Percentiles rank a stretch among this genome's conserved stretches.
These are phyloP conservation scores for Drosophila asahinai DNA, from an alignment of 1,140 invertebrate genomes.

Conservation along the genomic window DNA sequence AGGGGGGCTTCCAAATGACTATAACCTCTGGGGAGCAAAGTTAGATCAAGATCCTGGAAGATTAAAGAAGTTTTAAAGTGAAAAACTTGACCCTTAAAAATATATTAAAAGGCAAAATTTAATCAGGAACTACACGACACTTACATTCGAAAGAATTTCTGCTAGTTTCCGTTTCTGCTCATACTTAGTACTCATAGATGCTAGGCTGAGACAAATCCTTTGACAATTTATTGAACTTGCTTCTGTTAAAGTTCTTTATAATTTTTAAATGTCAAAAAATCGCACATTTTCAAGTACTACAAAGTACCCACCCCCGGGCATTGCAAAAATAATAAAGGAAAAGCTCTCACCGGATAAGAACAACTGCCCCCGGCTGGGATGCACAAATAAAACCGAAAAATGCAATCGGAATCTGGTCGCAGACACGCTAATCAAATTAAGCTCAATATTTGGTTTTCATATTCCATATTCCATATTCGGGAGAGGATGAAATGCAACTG, in stretches of 20 bases:
- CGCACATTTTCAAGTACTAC: neutral
- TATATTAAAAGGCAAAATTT: neutral
- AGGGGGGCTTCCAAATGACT: neutral
- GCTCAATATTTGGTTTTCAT: slow-evolving; percentile 78
- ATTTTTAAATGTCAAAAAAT: neutral
- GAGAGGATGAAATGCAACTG: slow-evolving; percentile 51
- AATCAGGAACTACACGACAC: too few species aligned
- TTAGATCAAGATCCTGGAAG: neutral
- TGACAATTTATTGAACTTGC: too few species aligned
- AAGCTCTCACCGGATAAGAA: neutral
- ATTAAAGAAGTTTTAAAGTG: neutral
- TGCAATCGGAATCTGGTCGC: slow-evolving; percentile 39
- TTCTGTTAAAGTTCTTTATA: too few species aligned
- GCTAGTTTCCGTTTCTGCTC: too few species aligned
- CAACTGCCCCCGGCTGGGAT: slow-evolving; percentile 28
- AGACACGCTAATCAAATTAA: slow-evolving; percentile 77
- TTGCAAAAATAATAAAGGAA: slow-evolving; percentile 15
- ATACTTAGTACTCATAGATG: too few species aligned
- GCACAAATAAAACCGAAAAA: slow-evolving; percentile 52
- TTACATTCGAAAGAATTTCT: too few species aligned
- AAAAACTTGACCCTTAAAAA: neutral
- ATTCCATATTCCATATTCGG: too few species aligned
- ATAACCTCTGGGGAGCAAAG: slow-evolving; percentile 12
- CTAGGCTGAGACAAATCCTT: too few species aligned
- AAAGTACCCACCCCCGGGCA: neutral